Evolutionary conservation across 2,888 invertebrate genomes (phyloP), one percentile per base, ranked within the genome.

Genomic region (Zele albiditarsus): DNA sequence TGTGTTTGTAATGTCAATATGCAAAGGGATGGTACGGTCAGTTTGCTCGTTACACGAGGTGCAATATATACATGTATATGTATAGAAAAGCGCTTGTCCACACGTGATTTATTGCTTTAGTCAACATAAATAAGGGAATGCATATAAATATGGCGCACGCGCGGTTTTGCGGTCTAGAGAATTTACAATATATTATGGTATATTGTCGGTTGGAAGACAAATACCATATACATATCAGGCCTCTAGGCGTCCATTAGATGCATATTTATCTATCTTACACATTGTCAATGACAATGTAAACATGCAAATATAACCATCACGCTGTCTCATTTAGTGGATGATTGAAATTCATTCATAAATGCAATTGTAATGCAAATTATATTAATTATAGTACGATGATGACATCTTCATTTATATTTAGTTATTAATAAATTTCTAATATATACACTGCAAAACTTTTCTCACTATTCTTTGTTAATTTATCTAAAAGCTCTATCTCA

Each of bases 71-170:
- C 27, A 33, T n/a, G 25, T 33, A 38, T 27, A 42, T 31, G 16
- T 38, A 46, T 28, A 71, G n/a, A 27, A 71, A 60, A 60, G 71
- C 42, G 38, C 38, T 58, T 53, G 58, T 58, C 71, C 74, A 57
- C 77, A 75, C 70, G 79, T 78, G 76, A 81, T 82, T 81, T 82
- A 81, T 82, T 78, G 81, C 73, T 74, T 74, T 74, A 78, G 77
- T 77, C 77, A 80, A 73, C 77, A 82, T 82, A 82, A 81, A 82
- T 81, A 81, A 82, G 80, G 80, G 78, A 80, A 76, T 77, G 79
- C 76, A 77, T 80, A 80, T 80, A 82, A 80, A 82, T 80, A 80
- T 79, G 75, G 76, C 78, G 77, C 58, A 75, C 72, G 77, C 53
- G 53, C 53, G 76, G 74, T 78, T 77, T 74, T 76, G 77, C 74